Conservation (phyloP, 2,888 invertebrate genomes). For the Tuberolachnus salignus region DNA sequence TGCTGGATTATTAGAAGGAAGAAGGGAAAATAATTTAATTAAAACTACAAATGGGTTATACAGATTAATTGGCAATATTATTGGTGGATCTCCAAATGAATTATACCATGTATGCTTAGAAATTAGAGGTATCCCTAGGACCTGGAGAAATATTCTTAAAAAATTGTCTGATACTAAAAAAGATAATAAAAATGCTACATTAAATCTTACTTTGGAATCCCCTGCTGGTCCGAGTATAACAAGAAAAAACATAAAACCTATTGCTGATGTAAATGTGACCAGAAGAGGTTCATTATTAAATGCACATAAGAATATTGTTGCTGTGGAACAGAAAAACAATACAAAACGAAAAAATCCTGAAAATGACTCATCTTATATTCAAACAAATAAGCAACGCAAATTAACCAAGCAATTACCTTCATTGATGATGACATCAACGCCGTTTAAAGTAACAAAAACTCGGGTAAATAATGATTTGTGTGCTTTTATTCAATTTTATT, state of each 20-base stretch:
- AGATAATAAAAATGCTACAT: background rate
- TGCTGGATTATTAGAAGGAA: conserved; percentile 4
- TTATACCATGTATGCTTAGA: background rate
- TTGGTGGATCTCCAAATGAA: conserved; percentile 25
- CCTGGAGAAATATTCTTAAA: conserved; percentile 7
- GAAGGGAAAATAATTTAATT: conserved; percentile 22
- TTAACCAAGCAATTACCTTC: background rate
- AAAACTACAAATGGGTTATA: conserved; percentile 34
- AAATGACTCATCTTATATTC: background rate
- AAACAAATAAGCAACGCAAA: background rate
- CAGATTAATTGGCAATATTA: conserved; percentile 24
- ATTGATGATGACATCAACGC: conserved; percentile 24
- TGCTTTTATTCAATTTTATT: too few species aligned
- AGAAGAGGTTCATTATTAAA: conserved; percentile 7
- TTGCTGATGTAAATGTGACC: background rate
- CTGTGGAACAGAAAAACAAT: background rate
- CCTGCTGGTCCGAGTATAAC: conserved; percentile 10
- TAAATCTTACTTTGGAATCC: conserved; percentile 41
- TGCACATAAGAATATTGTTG: background rate
- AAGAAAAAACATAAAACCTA: background rate
- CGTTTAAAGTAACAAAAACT: conserved; percentile 9
- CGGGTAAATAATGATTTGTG: too few species aligned
- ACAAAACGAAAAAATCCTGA: conserved; percentile 18
- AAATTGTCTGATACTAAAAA: background rate
- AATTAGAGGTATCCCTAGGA: conserved; percentile 3